phyloP scores from a whole-genome alignment of 2,113 vertebrate genomes.

The Saguinus midas region DNA sequence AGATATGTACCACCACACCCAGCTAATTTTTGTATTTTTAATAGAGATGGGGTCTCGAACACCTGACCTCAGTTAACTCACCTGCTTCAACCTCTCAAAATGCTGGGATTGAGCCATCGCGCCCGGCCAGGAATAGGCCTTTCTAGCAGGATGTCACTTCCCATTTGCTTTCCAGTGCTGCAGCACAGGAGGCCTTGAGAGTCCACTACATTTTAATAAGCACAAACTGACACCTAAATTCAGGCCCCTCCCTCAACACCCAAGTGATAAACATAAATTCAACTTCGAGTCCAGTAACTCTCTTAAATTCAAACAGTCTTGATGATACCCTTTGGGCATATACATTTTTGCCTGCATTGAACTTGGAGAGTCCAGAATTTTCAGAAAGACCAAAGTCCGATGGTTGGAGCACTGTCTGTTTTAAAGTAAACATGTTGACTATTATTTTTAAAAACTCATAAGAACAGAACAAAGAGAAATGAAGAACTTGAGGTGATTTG shows the following conservation, averaged over 20 bases:
- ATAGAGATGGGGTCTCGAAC: no score
- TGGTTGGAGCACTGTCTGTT: not conserved
- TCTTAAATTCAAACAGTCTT: not conserved
- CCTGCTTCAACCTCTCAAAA: no score
- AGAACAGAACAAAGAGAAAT: not conserved
- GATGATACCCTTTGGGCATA: not conserved
- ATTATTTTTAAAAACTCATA: not conserved
- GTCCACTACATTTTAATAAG: not conserved
- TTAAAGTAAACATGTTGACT: not conserved
- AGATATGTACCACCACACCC: no score
- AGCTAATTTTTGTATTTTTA: no score
- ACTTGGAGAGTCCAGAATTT: not conserved
- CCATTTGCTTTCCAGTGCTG: not conserved
- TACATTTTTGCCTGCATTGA: fast-evolving
- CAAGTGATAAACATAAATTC: not conserved
- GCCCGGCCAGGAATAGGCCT: not conserved
- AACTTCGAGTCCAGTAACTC: not conserved
- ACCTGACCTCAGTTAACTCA: no score
- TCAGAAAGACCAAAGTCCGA: not conserved
- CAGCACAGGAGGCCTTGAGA: not conserved
- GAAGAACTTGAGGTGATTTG: slow-evolving; percentile 1
- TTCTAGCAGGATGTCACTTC: no score
- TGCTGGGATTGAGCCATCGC: no score
- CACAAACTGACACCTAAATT: not conserved
- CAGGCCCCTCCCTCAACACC: not conserved